These are phyloP conservation scores for Ceratina calcarata DNA, from an alignment of 1,140 invertebrate genomes.

Conservation along the genomic window DNA sequence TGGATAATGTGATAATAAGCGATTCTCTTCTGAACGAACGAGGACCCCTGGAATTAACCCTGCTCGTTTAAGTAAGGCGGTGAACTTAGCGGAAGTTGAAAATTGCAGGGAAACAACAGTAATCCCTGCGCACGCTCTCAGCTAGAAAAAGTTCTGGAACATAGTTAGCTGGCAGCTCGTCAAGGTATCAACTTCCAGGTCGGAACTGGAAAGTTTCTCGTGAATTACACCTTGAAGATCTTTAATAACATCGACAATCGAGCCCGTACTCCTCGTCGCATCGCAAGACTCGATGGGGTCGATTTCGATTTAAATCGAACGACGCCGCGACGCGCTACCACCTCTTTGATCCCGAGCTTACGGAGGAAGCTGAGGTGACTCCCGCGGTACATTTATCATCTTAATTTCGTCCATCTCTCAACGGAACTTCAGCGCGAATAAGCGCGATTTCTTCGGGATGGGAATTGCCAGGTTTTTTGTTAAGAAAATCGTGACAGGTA, in stretches of 20 bases:
- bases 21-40: too few species aligned
- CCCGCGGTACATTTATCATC: slow-evolving; percentile 5
- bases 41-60: background rate
- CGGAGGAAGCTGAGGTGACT: background rate
- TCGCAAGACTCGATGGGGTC: too few species aligned
- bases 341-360: background rate
- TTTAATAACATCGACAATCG: background rate
- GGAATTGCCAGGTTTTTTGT: too few species aligned
- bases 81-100: background rate
- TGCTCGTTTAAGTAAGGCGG: too few species aligned
- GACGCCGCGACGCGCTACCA: background rate
- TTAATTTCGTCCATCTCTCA: slow-evolving; percentile 13
- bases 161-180: background rate
- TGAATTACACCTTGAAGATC: too few species aligned
- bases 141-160: background rate
- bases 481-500: too few species aligned
- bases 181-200: slow-evolving; percentile 2
- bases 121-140: background rate
- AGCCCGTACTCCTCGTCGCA: background rate
- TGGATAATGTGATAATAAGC: too few species aligned
- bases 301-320: slow-evolving; percentile 2
- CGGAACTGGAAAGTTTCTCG: background rate
- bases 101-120: background rate
- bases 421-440: background rate
- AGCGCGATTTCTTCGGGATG: background rate